A percentile compares a stretch with the other conserved stretches of the same genome.
Conservation (phyloP, 2,113 vertebrate genomes). For the Sylvietta virens region DNA sequence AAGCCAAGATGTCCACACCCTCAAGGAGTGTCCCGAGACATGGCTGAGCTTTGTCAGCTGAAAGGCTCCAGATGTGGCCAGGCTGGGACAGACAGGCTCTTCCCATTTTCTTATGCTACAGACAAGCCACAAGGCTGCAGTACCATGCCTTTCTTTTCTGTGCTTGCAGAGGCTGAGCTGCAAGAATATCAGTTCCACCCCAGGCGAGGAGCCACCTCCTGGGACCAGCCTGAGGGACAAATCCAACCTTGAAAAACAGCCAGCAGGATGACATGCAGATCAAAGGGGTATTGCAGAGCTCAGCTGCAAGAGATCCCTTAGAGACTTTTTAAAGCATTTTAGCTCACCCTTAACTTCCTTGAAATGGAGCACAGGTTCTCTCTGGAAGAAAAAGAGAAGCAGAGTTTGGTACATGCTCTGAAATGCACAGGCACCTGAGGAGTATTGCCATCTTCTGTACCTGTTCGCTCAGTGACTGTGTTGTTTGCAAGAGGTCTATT, state of each 20-base stretch:
- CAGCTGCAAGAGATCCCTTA: neutral
- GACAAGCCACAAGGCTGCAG: neutral
- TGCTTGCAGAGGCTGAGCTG: neutral
- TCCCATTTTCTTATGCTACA: neutral
- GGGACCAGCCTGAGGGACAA: neutral
- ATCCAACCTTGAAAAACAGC: neutral
- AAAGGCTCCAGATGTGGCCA: neutral
- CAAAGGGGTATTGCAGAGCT: neutral
- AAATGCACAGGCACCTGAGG: neutral
- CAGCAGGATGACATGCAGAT: neutral
- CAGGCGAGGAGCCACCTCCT: neutral
- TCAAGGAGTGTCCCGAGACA: accelerated
- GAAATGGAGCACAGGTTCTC: neutral
- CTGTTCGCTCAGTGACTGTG: neutral
- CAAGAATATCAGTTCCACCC: neutral
- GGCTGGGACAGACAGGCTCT: neutral
- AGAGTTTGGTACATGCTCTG: neutral
- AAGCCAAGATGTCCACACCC: neutral
- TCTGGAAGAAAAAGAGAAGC: neutral
- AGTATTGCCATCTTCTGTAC: neutral
- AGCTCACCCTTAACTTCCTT: neutral
- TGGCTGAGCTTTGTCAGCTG: accelerated
- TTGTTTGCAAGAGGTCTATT: neutral
- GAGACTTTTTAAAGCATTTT: neutral
- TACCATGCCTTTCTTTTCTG: neutral